Evolutionary conservation across 2,888 invertebrate genomes (phyloP).

Genomic region (Pedicia rivosa): DNA sequence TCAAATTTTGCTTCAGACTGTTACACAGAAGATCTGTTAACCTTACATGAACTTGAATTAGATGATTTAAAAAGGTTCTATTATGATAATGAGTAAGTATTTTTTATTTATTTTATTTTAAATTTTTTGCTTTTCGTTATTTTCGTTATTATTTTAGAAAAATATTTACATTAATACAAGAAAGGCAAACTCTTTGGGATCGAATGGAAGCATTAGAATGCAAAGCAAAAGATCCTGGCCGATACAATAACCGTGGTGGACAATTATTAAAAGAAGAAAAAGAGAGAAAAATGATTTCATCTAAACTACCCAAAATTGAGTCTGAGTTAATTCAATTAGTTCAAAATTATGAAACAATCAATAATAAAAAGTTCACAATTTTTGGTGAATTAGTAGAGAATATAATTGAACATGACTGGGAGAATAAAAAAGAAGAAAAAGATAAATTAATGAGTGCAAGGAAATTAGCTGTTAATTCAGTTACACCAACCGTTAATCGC

Average conservation of each 20-base stretch:
- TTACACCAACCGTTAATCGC: slow-evolving; percentile 9
- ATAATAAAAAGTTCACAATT: slow-evolving; percentile 40
- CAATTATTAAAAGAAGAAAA: slow-evolving; percentile 73
- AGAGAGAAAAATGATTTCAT: slow-evolving; percentile 60
- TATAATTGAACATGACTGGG: slow-evolving; percentile 43
- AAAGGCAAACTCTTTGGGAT: slow-evolving; percentile 53
- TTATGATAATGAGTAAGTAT: slow-evolving; percentile 41
- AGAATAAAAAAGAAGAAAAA: slow-evolving; percentile 30
- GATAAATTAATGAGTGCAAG: slow-evolving; percentile 31
- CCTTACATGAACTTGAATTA: slow-evolving; percentile 62
- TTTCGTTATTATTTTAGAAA: slow-evolving; percentile 27
- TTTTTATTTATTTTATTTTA: slow-evolving; percentile 5
- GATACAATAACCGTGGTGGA: slow-evolving; percentile 78
- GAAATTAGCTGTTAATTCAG: slow-evolving; percentile 16
- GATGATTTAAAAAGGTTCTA: slow-evolving; percentile 49
- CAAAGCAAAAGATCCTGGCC: slow-evolving; percentile 59
- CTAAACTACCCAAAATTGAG: slow-evolving; percentile 57
- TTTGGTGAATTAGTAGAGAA: slow-evolving; percentile 46
- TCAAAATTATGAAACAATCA: slow-evolving; percentile 35
- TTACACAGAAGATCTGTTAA: slow-evolving; percentile 65
- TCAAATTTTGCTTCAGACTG: slow-evolving; percentile 45
- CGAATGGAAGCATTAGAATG: slow-evolving; percentile 61
- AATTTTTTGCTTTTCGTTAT: slow-evolving; percentile 3
- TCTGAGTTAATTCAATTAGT: slow-evolving; percentile 41
- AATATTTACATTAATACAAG: slow-evolving; percentile 46